Base-by-base conservation (phyloP, 2,888 invertebrate genomes). In the Theretra japonica region DNA sequence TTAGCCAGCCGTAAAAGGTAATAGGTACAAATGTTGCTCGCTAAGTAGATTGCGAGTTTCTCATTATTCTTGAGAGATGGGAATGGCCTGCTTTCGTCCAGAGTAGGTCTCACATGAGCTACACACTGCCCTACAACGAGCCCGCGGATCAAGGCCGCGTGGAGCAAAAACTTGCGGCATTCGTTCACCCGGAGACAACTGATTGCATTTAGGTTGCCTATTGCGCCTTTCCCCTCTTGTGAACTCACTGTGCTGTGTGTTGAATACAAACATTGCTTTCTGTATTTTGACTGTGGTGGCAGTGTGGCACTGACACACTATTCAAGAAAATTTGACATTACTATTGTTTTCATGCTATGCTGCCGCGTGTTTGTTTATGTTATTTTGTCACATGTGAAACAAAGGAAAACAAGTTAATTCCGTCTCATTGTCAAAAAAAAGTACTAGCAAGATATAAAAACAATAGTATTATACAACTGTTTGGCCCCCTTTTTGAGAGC, bases 61-160 rank as follows among this genome's bases (percentile, higher is more conserved):
- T 85, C 90, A 89, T 88, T 82, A 82, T 88, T 85, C 87, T 84
- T 78, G 82, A 72, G 77, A 80, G 71, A 79, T 89, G 88, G 90
- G 89, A 89, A 84, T 75, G 89, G 81, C 90, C 88, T 86, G 87
- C 90, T 91, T 90, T 89, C 87, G 80, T 85, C 86, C 83, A 83
- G 80, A 86, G 82, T 83, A 83, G 86, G 84, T 77, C 80, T 78
- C 80, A 76, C 79, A 83, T 79, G 75, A 79, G 80, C 80, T 77
- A 82, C 85, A 86, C 81, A 85, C 87, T 90, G 92, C 88, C 92
- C 91, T 89, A 91, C 89, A 89, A 48, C 65, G 41, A 77, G 76
- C 73, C 80, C 82, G 80, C 83, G 79, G 76, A 91, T 90, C 87
- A 90, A 89, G 92, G 90, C 82, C 90, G 84, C 79, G 80, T 53